Evolutionary conservation across 2,113 vertebrate species (phyloP).

Genomic region (Archilochus colubris): DNA sequence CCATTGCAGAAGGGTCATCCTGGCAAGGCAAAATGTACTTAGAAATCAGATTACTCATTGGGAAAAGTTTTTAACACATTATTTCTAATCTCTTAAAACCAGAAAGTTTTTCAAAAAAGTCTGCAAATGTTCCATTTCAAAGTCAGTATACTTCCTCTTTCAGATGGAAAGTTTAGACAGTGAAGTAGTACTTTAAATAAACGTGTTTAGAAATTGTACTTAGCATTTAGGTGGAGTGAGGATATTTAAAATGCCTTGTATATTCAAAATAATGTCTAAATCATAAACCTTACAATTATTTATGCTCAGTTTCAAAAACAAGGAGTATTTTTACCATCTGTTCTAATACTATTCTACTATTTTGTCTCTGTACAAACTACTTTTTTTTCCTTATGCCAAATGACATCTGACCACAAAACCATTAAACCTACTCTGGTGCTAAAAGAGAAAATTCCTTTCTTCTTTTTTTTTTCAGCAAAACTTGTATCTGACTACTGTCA

Average conservation of each 20-base stretch:
- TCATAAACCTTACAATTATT: neutral
- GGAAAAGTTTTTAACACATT: neutral
- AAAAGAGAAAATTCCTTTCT: neutral
- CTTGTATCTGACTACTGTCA: neutral
- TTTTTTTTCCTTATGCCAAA: neutral
- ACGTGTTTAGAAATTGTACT: neutral
- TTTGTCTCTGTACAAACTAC: neutral
- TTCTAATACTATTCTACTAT: neutral
- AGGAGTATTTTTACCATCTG: neutral
- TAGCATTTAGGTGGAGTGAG: neutral
- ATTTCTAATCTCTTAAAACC: neutral
- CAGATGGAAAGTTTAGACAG: neutral
- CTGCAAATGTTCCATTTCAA: neutral
- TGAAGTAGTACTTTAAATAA: neutral
- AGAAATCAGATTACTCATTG: neutral
- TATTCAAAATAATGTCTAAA: neutral
- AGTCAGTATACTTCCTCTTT: neutral
- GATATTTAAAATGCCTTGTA: neutral
- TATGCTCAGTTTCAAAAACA: neutral
- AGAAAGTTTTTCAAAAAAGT: neutral
- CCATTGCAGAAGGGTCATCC: conserved; percentile 96
- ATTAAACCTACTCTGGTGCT: neutral
- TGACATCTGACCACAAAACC: neutral
- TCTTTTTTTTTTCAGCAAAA: neutral
- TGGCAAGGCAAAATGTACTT: conserved; percentile 60